A percentile compares a stretch with the other conserved stretches of the same genome.
Evolutionary conservation across 1,140 invertebrate genomes (phyloP).

Genomic region (Drosophila jambulina): DNA sequence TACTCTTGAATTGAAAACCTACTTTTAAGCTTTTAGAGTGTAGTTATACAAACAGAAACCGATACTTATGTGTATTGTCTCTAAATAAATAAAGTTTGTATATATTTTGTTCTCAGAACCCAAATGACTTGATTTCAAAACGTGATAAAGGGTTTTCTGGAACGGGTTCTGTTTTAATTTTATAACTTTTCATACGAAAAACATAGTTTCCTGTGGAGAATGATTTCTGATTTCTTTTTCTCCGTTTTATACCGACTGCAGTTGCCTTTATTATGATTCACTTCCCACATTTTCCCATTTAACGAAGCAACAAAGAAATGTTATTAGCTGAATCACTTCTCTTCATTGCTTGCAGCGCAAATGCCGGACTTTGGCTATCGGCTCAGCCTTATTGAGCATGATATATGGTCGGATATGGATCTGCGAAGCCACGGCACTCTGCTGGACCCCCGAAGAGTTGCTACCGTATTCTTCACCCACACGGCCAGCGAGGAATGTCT

Average conservation of each 20-base stretch:
- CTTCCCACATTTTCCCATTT: neutral
- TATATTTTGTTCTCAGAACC: neutral
- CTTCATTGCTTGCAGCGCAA: constrained; percentile 38
- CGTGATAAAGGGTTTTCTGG: neutral
- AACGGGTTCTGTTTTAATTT: neutral
- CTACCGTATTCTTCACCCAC: constrained; percentile 68
- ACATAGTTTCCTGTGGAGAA: neutral
- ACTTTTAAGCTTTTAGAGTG: neutral
- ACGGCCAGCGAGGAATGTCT: constrained; percentile 59
- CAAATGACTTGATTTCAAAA: neutral
- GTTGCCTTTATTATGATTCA: constrained; percentile 15
- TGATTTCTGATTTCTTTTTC: neutral
- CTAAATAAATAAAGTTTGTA: constrained; percentile 1
- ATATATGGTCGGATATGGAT: constrained; percentile 63
- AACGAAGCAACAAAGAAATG: constrained; percentile 16
- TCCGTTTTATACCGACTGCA: neutral
- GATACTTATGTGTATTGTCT: neutral
- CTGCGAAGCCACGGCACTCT: constrained; percentile 18
- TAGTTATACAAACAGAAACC: neutral
- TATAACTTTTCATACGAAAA: too few species aligned
- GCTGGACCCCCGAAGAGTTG: constrained; percentile 47
- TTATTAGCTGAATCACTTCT: constrained; percentile 28
- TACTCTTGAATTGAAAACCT: neutral
- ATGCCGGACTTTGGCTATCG: constrained; percentile 49
- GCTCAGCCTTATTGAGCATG: constrained; percentile 66